These are phyloP conservation scores for Ectropis grisescens DNA, from an alignment of 1,140 invertebrate genomes.

Conservation along the genomic window DNA sequence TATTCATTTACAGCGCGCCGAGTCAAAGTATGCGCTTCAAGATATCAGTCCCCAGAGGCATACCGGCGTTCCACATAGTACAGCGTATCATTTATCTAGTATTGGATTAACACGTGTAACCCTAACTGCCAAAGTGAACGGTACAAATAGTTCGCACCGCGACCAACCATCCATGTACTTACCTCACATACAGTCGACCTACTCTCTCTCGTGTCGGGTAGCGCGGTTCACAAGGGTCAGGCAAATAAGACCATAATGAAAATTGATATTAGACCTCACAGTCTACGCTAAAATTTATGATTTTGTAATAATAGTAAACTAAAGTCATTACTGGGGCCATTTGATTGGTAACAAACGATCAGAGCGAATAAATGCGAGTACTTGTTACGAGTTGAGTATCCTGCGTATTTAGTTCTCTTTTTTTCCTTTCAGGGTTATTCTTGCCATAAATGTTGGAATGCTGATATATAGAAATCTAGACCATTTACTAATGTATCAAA, in stretches of 20 bases:
- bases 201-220: constrained; percentile 38
- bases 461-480: too few species aligned
- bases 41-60: background rate
- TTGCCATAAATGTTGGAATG: too few species aligned
- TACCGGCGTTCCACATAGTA: constrained; percentile 12
- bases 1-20: too few species aligned
- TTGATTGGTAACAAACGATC: too few species aligned
- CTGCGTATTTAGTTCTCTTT: too few species aligned
- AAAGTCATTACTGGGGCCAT: too few species aligned
- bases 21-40: too few species aligned
- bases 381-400: too few species aligned
- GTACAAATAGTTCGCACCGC: constrained; percentile 42
- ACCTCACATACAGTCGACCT: constrained; percentile 16
- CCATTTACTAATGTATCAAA: too few species aligned
- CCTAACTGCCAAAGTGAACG: constrained; percentile 31
- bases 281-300: background rate
- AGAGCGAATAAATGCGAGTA: too few species aligned
- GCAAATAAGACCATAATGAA: constrained; percentile 26
- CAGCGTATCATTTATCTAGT: constrained; percentile 28
- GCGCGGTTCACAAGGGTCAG: constrained; percentile 27
- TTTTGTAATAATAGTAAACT: too few species aligned
- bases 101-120: constrained; percentile 33
- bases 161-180: constrained; percentile 32
- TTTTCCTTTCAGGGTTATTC: too few species aligned
- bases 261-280: constrained; percentile 30